These are phyloP conservation scores for Plumapathes pennacea DNA, from an alignment of 92 coral and sea anemone species.

Conservation along the genomic window DNA sequence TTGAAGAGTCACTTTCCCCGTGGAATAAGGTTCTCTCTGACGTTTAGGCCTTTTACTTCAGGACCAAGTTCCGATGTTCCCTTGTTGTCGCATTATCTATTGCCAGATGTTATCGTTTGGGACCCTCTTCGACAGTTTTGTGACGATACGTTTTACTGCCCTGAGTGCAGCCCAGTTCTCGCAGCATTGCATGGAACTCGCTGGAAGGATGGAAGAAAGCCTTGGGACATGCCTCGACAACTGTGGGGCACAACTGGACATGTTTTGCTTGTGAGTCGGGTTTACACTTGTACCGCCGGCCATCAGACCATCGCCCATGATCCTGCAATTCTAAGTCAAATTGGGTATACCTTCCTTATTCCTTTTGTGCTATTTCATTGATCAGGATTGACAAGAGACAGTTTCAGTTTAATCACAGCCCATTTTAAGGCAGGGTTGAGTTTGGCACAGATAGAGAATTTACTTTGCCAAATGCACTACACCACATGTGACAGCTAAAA, in stretches of 20 bases:
- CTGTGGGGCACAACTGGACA: conserved; percentile 6
- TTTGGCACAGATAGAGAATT: conserved; percentile 3
- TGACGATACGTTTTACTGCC: too few relatives aligned
- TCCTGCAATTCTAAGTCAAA: conserved; percentile 1
- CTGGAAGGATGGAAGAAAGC: conserved; percentile 45
- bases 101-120: conserved; percentile 26
- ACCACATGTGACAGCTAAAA: not conserved
- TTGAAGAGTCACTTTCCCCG: too few relatives aligned
- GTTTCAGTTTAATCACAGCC: conserved; percentile 5
- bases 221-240: conserved; percentile 11
- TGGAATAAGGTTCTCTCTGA: too few relatives aligned
- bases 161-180: too few relatives aligned
- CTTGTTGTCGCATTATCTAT: too few relatives aligned
- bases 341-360: too few relatives aligned
- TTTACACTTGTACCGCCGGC: conserved; percentile 4
- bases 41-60: too few relatives aligned
- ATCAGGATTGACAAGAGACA: conserved; percentile 14
- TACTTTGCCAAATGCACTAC: conserved; percentile 12
- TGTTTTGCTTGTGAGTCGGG: conserved; percentile 6
- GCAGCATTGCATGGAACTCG: too few relatives aligned
- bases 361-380: conserved; percentile 6
- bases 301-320: conserved; percentile 8
- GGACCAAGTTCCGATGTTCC: too few relatives aligned
- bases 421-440: conserved; percentile 5
- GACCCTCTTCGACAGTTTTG: too few relatives aligned